These are phyloP conservation scores for Tetropium fuscum DNA, from an alignment of 2,888 invertebrate genomes.

Conservation along the genomic window DNA sequence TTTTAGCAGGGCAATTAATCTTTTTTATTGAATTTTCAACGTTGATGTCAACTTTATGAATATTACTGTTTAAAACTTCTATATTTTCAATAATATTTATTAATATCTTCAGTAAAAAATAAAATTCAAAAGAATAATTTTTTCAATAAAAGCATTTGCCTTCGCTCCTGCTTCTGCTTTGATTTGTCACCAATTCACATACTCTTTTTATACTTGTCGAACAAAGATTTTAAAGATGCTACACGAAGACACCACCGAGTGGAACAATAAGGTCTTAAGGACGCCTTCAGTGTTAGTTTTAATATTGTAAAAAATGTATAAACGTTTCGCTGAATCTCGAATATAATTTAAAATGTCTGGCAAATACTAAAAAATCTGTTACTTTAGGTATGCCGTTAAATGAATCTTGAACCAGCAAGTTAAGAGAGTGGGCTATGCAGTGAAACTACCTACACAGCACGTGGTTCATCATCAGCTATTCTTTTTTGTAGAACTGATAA, in stretches of 20 bases:
- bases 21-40: not conserved
- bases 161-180: not conserved
- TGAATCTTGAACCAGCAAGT: conserved; percentile 19
- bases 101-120: not conserved
- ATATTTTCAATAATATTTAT: not conserved
- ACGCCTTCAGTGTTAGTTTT: not conserved
- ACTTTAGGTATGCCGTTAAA: not conserved
- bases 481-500: conserved; percentile 9
- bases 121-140: not conserved
- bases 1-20: not conserved
- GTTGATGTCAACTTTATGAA: not conserved
- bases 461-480: conserved; percentile 7
- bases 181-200: not conserved
- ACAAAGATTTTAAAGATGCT: conserved; percentile 1
- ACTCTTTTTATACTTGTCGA: not conserved
- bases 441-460: conserved; percentile 17
- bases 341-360: no score
- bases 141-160: not conserved
- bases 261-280: conserved; percentile 18
- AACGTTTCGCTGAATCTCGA: no score
- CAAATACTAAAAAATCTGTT: not conserved
- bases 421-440: conserved; percentile 16
- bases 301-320: no score
- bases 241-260: conserved; percentile 21
- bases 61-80: not conserved